Evolutionary conservation across 2,797 vertebrate genomes (phyloP).

Genomic region (Pelobates cultripes): DNA sequence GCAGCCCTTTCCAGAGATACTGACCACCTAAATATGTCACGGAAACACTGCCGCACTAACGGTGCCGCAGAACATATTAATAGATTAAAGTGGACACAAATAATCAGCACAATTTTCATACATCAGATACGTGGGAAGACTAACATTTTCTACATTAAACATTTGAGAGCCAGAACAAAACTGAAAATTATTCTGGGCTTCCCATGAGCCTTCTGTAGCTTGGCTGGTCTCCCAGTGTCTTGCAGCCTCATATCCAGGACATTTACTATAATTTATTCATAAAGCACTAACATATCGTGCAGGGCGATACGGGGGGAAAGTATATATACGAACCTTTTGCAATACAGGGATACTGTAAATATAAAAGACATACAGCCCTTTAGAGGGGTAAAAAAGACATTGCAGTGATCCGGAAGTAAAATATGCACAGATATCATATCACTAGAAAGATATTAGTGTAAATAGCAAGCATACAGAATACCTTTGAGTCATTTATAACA

Average conservation of each 20-base stretch:
- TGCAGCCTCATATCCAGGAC: background rate
- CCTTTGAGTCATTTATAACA: no score
- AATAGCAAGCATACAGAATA: no score
- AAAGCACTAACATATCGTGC: background rate
- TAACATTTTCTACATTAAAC: background rate
- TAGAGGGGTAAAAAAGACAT: no score
- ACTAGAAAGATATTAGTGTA: no score
- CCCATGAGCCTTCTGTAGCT: background rate
- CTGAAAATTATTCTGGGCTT: background rate
- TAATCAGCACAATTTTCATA: background rate
- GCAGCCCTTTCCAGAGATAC: conserved; percentile 1
- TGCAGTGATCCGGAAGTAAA: no score
- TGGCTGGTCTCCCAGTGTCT: background rate
- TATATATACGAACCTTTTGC: no score
- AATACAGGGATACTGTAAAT: background rate
- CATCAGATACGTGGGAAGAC: background rate
- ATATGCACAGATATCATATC: no score
- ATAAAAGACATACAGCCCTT: background rate
- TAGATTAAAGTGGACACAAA: background rate
- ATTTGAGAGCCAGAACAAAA: background rate
- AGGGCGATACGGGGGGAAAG: background rate
- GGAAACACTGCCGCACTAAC: background rate
- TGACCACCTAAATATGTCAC: background rate
- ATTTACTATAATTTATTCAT: background rate
- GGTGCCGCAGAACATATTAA: background rate